phyloP scores from a whole-genome alignment of 1,140 invertebrate genomes.

The Paramacrobiotus metropolitanus region DNA sequence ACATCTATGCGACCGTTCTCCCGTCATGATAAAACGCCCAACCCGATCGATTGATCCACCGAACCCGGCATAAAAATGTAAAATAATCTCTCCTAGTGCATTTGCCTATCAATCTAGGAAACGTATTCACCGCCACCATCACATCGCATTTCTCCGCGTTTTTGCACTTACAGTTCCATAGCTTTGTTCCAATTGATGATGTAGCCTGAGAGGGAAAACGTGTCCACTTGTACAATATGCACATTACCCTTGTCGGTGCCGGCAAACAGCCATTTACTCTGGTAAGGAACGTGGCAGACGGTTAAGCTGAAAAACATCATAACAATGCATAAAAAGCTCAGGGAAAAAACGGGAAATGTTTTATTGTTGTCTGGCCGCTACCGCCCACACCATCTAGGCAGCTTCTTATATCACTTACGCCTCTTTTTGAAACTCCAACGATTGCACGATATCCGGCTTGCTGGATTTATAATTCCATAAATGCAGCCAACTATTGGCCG shows the following conservation, averaged over 20 bases:
- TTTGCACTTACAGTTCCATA: constrained; percentile 98
- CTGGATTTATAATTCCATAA: constrained; percentile 72
- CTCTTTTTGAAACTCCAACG: constrained; percentile 86
- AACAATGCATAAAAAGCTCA: too few species aligned
- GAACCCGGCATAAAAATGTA: too few species aligned
- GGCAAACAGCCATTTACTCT: constrained; percentile 94
- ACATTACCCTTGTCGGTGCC: constrained; percentile 94
- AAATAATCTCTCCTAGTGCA: too few species aligned
- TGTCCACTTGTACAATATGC: constrained; percentile 86
- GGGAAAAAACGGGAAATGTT: too few species aligned
- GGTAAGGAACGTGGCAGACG: constrained; percentile 69
- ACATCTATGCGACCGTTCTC: too few species aligned
- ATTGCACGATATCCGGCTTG: constrained; percentile 71
- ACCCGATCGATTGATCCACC: too few species aligned
- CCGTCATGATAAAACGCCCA: too few species aligned
- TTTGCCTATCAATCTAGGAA: too few species aligned
- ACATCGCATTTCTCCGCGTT: too few species aligned
- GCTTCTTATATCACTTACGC: constrained; percentile 33
- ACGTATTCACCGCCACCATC: too few species aligned
- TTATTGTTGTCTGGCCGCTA: too few species aligned
- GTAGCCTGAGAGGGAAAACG: constrained; percentile 84
- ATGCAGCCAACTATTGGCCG: constrained; percentile 78
- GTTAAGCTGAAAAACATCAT: constrained; percentile 54
- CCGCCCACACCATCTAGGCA: too few species aligned
- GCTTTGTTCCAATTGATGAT: constrained; percentile 99